Evolutionary conservation across 2,888 invertebrate genomes (phyloP).

Genomic region (Altica lythri): DNA sequence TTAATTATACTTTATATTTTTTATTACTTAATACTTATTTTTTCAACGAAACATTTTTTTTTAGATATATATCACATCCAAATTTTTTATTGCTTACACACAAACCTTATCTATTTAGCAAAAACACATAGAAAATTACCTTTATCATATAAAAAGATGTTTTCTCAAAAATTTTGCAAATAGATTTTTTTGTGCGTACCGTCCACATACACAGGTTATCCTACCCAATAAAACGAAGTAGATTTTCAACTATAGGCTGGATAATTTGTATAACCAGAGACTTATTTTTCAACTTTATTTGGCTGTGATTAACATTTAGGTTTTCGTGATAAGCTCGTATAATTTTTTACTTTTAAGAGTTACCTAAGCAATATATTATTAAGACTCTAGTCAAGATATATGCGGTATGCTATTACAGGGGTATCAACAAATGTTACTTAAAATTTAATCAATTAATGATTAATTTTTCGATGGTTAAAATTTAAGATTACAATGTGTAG

Average conservation of each 20-base stretch:
- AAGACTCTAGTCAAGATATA: conserved; percentile 53
- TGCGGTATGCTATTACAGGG: no score
- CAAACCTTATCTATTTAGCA: conserved; percentile 11
- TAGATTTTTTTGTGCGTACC: conserved; percentile 25
- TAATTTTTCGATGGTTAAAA: no score
- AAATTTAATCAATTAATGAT: no score
- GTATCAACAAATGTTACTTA: no score
- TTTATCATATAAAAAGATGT: no score
- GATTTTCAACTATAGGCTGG: conserved; percentile 16
- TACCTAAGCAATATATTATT: conserved; percentile 49
- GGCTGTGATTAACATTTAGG: conserved; percentile 49
- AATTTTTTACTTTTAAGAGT: conserved; percentile 41
- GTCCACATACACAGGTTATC: conserved; percentile 25
- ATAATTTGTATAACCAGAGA: conserved; percentile 42
- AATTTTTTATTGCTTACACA: conserved; percentile 16
- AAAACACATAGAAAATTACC: no score
- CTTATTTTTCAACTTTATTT: conserved; percentile 47
- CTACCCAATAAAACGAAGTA: conserved; percentile 10
- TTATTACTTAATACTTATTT: neutral
- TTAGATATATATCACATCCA: conserved; percentile 24
- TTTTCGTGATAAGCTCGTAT: conserved; percentile 44
- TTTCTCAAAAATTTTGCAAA: neutral
- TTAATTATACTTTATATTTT: conserved; percentile 4
- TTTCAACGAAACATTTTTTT: neutral
- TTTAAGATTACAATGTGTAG: no score